Conservation (phyloP, 2,113 vertebrate genomes). For the Echinops telfairi region DNA sequence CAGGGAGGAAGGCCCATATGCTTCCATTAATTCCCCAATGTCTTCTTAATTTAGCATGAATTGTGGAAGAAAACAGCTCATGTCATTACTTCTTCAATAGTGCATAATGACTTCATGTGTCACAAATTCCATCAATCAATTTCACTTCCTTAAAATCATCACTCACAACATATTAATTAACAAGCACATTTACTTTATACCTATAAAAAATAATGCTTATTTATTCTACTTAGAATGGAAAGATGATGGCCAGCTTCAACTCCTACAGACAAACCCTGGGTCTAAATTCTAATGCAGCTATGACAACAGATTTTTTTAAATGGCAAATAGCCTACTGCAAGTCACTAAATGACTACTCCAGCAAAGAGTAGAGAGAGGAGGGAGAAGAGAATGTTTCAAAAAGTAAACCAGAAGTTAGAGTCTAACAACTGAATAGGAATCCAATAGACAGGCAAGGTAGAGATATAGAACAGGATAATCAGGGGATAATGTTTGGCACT, state of each 20-base stretch:
- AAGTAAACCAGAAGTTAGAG: slow-evolving; percentile 31
- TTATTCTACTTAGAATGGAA: slow-evolving; percentile 57
- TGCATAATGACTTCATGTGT: slow-evolving; percentile 26
- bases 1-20: neutral
- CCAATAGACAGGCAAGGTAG: neutral
- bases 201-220: neutral
- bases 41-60: slow-evolving; percentile 46
- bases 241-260: neutral
- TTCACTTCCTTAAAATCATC: neutral
- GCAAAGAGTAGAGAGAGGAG: neutral
- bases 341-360: neutral
- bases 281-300: slow-evolving; percentile 14
- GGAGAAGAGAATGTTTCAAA: neutral
- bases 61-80: slow-evolving; percentile 54
- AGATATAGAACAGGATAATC: neutral
- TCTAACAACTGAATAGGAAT: neutral
- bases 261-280: neutral
- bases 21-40: slow-evolving; percentile 27
- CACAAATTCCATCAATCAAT: slow-evolving; percentile 15
- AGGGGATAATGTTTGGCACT: neutral
- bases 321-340: neutral
- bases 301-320: neutral
- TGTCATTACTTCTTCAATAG: neutral
- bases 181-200: slow-evolving; percentile 3
- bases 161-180: neutral